Base-by-base conservation (phyloP, 2,113 vertebrate genomes). In the Cyphomyrus plagiostoma region DNA sequence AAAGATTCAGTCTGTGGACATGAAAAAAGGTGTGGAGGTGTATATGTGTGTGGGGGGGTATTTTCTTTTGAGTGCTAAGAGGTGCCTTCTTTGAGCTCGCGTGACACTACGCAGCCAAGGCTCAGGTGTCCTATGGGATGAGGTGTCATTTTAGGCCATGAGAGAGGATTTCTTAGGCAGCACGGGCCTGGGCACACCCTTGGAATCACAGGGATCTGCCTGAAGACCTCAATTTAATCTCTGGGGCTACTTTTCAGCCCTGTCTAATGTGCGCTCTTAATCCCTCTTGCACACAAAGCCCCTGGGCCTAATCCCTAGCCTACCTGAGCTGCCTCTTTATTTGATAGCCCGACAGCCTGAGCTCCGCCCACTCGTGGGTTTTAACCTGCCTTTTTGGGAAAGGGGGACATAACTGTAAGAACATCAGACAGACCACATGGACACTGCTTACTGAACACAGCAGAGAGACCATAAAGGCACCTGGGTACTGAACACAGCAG, bases 221-320 rank as follows among this genome's bases (percentile, higher is more conserved):
- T 66, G 82, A 86, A 66, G 42, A 89, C 91, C 91, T 92, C 95
- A 95, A 96, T 95, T 94, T 95, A 96, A 95, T 95, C 93, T 94
- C 89, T 90, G 74, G 91, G 91, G 92, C 91, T 83, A 95, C 45
- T 46, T n/a, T 84, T 13, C 82, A 48, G 82, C 9, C 82, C 82
- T 94, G 95, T 95, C 94, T 94, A 92, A 93, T 94, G 93, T 95
- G 94, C 93, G 83, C 92, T 92, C 93, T 90, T 95, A 95, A 95
- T 95, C 94, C 93, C 91, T 90, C 92, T 90, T 3, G 83, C 92
- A 92, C 91, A 95, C 93, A 94, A 94, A 94, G 92, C 89, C 56
- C 92, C 91, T 92, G 91, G 91, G 91, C 93, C 88, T 94, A 95
- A 95, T 94, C 93, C 93, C 70, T 35, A 86, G 56, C 89, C 89